A percentile compares a stretch with the other conserved stretches of the same genome.
These are phyloP conservation scores for Mya arenaria DNA, from an alignment of 1,140 invertebrate genomes.

Conservation along the genomic window DNA sequence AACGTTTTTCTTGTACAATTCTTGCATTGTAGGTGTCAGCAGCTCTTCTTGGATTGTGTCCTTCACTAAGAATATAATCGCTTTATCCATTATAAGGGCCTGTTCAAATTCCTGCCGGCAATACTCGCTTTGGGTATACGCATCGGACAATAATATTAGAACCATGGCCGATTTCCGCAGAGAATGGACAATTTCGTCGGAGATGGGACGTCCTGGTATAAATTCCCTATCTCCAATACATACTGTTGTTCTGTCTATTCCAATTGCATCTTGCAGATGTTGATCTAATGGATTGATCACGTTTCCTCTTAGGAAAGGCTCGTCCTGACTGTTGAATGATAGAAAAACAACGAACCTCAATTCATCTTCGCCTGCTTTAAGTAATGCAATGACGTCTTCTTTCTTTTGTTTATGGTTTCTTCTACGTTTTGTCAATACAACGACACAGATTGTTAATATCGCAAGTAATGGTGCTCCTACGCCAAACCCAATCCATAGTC, in stretches of 20 bases:
- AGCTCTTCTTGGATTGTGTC: neutral
- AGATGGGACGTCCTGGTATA: neutral
- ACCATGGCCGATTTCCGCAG: neutral
- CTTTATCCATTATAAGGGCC: neutral
- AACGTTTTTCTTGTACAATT: conserved; percentile 11
- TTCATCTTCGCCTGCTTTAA: neutral
- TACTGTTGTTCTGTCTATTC: neutral
- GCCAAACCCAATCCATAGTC: too few relatives aligned
- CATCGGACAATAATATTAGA: neutral
- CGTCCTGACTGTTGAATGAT: conserved; percentile 8
- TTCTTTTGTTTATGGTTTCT: neutral
- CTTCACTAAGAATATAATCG: conserved; percentile 18
- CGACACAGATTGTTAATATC: too few relatives aligned
- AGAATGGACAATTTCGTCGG: neutral
- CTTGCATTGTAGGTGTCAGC: conserved; percentile 18
- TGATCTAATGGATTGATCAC: neutral
- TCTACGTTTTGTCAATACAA: too few relatives aligned
- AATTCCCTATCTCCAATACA: conserved; percentile 9
- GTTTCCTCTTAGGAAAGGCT: neutral
- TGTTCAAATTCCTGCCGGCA: neutral
- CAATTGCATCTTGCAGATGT: neutral
- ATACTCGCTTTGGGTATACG: neutral
- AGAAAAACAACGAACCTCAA: neutral
- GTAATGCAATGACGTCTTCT: neutral
- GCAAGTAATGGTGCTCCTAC: too few relatives aligned